phyloP scores from a whole-genome alignment of 2,113 vertebrate genomes.

The Panurus biarmicus region DNA sequence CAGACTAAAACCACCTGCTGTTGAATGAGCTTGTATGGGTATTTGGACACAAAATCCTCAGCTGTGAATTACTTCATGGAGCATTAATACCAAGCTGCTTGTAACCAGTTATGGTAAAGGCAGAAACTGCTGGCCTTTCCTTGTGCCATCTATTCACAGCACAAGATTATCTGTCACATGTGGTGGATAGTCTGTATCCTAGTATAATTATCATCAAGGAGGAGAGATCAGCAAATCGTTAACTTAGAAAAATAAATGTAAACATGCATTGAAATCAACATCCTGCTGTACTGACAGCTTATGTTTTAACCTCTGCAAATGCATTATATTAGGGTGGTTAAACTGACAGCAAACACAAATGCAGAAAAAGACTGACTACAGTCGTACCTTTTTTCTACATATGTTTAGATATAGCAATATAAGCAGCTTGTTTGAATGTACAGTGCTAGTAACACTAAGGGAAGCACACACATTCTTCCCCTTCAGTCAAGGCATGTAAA shows the following conservation, averaged over 20 bases:
- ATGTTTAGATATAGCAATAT: neutral
- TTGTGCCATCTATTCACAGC: neutral
- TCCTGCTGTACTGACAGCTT: neutral
- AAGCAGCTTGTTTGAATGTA: neutral
- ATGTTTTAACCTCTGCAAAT: neutral
- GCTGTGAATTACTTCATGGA: neutral
- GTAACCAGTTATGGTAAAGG: neutral
- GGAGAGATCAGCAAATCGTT: neutral
- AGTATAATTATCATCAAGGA: neutral
- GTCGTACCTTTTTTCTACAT: fast-evolving
- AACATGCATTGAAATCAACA: neutral
- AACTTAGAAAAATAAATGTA: neutral
- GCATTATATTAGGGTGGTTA: neutral
- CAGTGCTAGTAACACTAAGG: neutral
- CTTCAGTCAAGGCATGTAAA: neutral
- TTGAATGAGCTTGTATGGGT: neutral
- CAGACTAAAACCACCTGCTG: neutral
- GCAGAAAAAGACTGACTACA: neutral
- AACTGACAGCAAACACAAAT: neutral
- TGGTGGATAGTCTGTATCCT: neutral
- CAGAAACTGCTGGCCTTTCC: neutral
- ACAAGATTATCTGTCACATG: neutral
- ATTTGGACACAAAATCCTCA: neutral
- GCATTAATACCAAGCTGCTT: neutral
- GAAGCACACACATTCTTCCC: neutral